Conservation (phyloP, 2,888 invertebrate species). For the Ennomos erosarius region DNA sequence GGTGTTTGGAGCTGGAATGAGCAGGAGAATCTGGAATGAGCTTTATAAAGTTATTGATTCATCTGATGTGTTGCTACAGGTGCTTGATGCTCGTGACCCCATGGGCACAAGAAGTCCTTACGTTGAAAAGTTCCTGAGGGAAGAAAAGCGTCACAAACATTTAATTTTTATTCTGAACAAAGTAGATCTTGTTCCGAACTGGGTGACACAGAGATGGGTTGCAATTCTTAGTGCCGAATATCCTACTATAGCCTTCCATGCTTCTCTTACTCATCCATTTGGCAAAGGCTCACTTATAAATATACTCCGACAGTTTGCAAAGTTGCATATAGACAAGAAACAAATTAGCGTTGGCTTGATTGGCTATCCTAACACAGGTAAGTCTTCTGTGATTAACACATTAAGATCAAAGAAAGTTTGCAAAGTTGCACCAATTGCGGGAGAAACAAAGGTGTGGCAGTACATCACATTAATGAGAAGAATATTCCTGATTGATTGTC, state of each 20-base stretch:
- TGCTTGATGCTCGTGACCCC: slow-evolving; percentile 98
- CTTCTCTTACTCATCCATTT: slow-evolving; percentile 99
- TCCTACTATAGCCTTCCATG: slow-evolving; percentile 99
- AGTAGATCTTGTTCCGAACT: slow-evolving; percentile 97
- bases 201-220: slow-evolving; percentile 99
- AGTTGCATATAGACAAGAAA: slow-evolving; percentile 97
- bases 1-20: slow-evolving; percentile 98
- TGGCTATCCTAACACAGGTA: slow-evolving; percentile 99
- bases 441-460: slow-evolving; percentile 99
- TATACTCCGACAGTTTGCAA: slow-evolving; percentile 96
- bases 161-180: slow-evolving; percentile 98
- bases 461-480: slow-evolving; percentile 99
- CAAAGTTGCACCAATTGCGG: slow-evolving; percentile 99
- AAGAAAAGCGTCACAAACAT: slow-evolving; percentile 98
- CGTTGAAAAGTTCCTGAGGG: slow-evolving; percentile 95
- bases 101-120: slow-evolving; percentile 97
- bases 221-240: slow-evolving; percentile 96
- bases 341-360: slow-evolving; percentile 99
- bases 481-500: slow-evolving; percentile 99
- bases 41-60: slow-evolving; percentile 99
- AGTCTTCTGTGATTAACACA: slow-evolving; percentile 99
- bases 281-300: slow-evolving; percentile 99
- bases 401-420: slow-evolving; percentile 98
- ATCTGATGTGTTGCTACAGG: slow-evolving; percentile 98
- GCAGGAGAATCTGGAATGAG: slow-evolving; percentile 99